These are phyloP conservation scores for Phaethon lepturus DNA, from an alignment of 2,113 vertebrate species.

Conservation along the genomic window DNA sequence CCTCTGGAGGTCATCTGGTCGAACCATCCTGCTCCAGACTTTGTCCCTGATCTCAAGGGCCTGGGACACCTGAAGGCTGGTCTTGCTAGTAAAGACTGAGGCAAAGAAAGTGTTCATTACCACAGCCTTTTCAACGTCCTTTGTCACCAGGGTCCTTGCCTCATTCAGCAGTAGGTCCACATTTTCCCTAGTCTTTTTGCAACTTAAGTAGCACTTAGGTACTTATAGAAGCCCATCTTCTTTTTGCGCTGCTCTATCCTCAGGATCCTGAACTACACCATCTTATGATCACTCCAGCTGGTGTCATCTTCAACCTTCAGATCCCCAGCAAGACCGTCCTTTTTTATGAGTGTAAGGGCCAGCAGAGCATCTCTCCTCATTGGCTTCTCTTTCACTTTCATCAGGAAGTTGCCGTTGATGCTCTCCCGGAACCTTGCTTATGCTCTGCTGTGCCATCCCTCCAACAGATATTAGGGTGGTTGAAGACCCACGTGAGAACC, in stretches of 20 bases:
- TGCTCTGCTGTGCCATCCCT: not conserved
- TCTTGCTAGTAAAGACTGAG: not conserved
- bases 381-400: not conserved
- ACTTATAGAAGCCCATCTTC: not conserved
- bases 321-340: not conserved
- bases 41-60: not conserved
- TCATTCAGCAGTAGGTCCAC: not conserved
- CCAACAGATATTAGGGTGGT: not conserved
- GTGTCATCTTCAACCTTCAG: not conserved
- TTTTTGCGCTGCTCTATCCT: not conserved
- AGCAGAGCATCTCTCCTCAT: not conserved
- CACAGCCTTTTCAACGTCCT: not conserved
- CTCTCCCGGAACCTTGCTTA: not conserved
- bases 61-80: not conserved
- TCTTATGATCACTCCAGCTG: not conserved
- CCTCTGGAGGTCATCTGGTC: not conserved
- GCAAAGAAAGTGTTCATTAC: not conserved
- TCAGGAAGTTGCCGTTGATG: not conserved
- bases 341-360: not conserved
- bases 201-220: not conserved
- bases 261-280: not conserved
- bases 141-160: not conserved
- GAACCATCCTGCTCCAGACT: not conserved
- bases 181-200: not conserved
- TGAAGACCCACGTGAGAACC: not conserved